Base-by-base conservation (phyloP, 2,888 invertebrate genomes). In the Cerceris rybyensis region DNA sequence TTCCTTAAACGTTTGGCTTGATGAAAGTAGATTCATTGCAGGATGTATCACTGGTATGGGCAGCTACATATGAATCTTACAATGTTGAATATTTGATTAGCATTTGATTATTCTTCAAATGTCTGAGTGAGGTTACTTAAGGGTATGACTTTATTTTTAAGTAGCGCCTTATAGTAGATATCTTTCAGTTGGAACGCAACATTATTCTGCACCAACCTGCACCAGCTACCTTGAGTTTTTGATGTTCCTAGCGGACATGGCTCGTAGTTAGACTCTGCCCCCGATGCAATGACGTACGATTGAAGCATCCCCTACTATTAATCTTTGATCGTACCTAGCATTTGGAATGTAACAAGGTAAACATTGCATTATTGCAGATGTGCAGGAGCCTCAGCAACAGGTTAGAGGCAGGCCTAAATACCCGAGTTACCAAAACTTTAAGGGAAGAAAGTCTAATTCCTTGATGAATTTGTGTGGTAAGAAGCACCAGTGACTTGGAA, bases 391-490 rank as follows among this genome's bases (percentile, higher is more conserved):
- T 93, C 94, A 94, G 92, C 95, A 95, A 94, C 95, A 96, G 94
- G 94, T 96, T 93, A 96, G 96, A 94, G 96, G 96, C 95, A 95
- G 96, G 94, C 95, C 96, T 95, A 96, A 96, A 95, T 96, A 96
- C 95, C 94, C 96, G 93, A 95, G 95, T 95, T 96, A 96, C 95
- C 96, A 96, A 95, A 96, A 96, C 96, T 96, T 97, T 96, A 96
- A 96, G 95, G 94, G 94, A 91, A 96, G 97, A 96, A 97, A 97
- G 95, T 97, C 97, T 94, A 97, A 96, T 96, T 97, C 97, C 93
- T 96, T 97, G 95, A 97, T 97, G 97, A 97, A 97, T 95, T 95
- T 97, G 95, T 97, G 97, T 95, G 97, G 97, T 97, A 97, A 97
- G 97, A 95, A 93, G 93, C 92, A 91, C 90, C 89, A 88, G 90